Evolutionary conservation across 2,113 vertebrate species (phyloP).

Genomic region (Meleagris gallopavo): DNA sequence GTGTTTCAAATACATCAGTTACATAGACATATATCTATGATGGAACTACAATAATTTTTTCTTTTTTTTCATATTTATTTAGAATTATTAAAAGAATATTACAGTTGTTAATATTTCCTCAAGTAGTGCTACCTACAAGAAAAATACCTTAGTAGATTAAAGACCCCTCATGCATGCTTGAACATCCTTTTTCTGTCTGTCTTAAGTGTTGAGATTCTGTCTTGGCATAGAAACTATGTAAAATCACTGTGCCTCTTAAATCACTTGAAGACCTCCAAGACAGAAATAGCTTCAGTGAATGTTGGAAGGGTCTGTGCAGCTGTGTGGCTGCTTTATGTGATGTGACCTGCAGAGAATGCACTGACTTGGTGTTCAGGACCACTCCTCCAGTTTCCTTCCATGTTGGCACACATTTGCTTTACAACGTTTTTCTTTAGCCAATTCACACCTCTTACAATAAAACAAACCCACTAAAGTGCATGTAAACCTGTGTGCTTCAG

Average conservation of each 20-base stretch:
- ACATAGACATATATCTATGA: background rate
- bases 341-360: background rate
- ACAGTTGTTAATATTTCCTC: background rate
- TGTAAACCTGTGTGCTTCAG: background rate
- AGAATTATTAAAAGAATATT: background rate
- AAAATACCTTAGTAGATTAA: background rate
- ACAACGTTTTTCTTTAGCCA: background rate
- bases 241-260: slow-evolving; percentile 28
- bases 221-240: background rate
- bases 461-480: slow-evolving; percentile 15
- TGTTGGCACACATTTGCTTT: background rate
- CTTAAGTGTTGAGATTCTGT: slow-evolving; percentile 35
- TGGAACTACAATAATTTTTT: background rate
- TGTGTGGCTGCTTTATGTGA: background rate
- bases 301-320: background rate
- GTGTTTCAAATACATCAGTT: background rate
- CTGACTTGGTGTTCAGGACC: background rate
- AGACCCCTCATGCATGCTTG: background rate
- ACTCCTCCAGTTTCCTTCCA: background rate
- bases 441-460: background rate
- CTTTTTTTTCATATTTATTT: background rate
- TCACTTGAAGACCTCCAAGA: background rate
- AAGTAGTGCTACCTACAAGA: background rate
- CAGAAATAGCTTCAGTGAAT: background rate
- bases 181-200: background rate